Conservation (phyloP, 2,888 invertebrate genomes). For the Cepaea hortensis region DNA sequence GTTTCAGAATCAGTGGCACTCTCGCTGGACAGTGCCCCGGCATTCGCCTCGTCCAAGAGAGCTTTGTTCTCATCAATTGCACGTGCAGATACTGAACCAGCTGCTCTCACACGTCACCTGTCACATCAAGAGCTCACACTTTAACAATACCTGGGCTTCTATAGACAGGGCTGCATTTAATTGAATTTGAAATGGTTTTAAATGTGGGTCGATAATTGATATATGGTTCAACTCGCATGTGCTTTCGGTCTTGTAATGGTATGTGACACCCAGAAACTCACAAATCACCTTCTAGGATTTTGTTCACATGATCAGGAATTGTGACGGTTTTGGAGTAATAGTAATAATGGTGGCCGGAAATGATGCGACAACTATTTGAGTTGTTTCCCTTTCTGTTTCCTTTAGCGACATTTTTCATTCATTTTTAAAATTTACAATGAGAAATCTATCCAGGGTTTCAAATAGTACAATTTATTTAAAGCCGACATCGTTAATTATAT, state of each 20-base stretch:
- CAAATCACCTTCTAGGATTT: too few species aligned
- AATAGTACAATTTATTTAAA: too few species aligned
- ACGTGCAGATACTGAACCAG: background rate
- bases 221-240: background rate
- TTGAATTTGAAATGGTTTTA: background rate
- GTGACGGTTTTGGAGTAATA: too few species aligned
- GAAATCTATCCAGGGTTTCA: too few species aligned
- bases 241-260: background rate
- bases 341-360: too few species aligned
- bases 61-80: background rate
- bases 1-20: background rate
- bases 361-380: too few species aligned
- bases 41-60: background rate
- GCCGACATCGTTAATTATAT: too few species aligned
- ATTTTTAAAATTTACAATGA: too few species aligned
- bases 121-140: background rate
- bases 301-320: too few species aligned
- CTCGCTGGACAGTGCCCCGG: background rate
- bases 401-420: too few species aligned
- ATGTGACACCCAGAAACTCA: too few species aligned
- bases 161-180: background rate
- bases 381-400: too few species aligned
- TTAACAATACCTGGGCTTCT: background rate
- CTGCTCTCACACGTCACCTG: background rate
- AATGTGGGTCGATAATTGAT: background rate